phyloP scores from a whole-genome alignment of 2,113 vertebrate species.

The Atractosteus spatula region DNA sequence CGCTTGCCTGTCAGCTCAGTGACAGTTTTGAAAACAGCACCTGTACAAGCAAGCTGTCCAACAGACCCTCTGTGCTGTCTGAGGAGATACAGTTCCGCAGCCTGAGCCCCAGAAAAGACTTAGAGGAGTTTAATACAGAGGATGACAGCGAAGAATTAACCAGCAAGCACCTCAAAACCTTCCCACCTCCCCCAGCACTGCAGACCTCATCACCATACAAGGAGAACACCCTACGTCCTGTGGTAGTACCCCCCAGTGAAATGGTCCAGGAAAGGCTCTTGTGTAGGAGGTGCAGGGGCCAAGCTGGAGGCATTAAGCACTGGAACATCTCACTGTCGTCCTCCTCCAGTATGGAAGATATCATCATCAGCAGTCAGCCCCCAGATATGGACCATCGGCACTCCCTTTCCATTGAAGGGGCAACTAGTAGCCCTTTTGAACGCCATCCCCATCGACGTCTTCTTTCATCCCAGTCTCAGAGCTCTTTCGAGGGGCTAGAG shows the following conservation, averaged over 20 bases:
- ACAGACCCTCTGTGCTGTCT: conserved; percentile 88
- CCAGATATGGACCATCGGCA: conserved; percentile 49
- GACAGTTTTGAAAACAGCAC: conserved; percentile 98
- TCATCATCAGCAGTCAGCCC: conserved; percentile 55
- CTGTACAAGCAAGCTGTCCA: conserved; percentile 94
- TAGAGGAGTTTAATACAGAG: conserved; percentile 34
- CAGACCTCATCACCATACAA: conserved; percentile 95
- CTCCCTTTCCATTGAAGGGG: conserved; percentile 49
- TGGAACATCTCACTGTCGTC: conserved; percentile 65
- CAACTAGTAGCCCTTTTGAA: conserved; percentile 9
- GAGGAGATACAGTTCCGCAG: conserved; percentile 86
- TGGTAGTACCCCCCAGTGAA: conserved; percentile 28
- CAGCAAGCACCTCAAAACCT: conserved; percentile 40
- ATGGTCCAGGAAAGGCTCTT: conserved; percentile 41
- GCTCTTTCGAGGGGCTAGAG: conserved; percentile 84
- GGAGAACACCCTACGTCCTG: conserved; percentile 52
- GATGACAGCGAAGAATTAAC: conserved; percentile 44
- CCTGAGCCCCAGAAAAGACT: conserved; percentile 55
- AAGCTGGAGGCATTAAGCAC: conserved; percentile 34
- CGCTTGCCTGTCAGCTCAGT: conserved; percentile 83
- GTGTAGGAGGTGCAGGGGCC: conserved; percentile 60
- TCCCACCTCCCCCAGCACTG: conserved; percentile 66
- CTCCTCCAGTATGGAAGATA: conserved; percentile 66
- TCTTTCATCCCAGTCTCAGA: conserved; percentile 71
- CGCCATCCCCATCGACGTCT: conserved; percentile 55